phyloP scores from a whole-genome alignment of 2,113 vertebrate genomes.

The Calyptommatus sinebrachiatus region DNA sequence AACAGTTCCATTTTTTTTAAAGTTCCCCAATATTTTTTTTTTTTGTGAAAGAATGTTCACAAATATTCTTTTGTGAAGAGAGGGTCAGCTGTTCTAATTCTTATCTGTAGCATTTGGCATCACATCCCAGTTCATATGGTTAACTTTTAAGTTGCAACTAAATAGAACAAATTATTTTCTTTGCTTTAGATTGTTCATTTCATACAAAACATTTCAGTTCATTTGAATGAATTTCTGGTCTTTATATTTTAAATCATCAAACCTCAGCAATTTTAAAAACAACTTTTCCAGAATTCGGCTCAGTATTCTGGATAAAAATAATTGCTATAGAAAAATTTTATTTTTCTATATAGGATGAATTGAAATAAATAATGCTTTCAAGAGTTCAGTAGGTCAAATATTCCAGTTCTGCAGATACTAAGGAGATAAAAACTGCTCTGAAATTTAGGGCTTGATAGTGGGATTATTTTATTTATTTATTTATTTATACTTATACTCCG shows the following conservation, averaged over 20 bases:
- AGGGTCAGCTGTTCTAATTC: conserved; percentile 3
- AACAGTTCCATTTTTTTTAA: neutral
- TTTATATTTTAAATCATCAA: neutral
- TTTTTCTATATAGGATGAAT: neutral
- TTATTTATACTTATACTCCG: too few relatives aligned
- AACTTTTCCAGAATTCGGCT: neutral
- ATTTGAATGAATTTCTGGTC: neutral
- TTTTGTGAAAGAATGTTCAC: neutral
- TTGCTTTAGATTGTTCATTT: too few relatives aligned
- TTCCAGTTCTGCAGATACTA: too few relatives aligned
- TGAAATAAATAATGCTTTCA: neutral
- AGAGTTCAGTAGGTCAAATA: neutral
- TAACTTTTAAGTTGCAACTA: neutral
- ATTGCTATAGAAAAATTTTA: neutral
- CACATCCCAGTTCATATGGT: neutral
- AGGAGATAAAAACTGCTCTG: too few relatives aligned
- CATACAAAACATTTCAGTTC: neutral
- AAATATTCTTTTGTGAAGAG: neutral
- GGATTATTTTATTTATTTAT: too few relatives aligned
- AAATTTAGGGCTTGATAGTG: too few relatives aligned
- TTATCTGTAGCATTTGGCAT: neutral
- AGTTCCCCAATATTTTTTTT: neutral
- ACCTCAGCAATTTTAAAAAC: neutral
- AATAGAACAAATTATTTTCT: neutral
- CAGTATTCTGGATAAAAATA: neutral